Conservation (phyloP, 2,888 invertebrate genomes). For the Teleiodes luculella region DNA sequence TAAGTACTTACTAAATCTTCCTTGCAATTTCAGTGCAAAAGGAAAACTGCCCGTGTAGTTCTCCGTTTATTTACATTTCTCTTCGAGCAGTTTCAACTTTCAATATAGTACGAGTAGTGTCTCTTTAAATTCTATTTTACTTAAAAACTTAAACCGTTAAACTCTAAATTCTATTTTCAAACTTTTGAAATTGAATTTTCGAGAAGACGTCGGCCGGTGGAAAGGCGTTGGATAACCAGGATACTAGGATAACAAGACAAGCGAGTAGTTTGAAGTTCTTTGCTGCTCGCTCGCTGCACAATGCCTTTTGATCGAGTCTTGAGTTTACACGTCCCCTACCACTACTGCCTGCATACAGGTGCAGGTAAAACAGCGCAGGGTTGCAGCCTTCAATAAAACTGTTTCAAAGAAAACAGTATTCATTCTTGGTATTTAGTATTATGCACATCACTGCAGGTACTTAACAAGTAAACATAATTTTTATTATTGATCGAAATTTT, state of each 20-base stretch:
- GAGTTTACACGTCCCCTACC: constrained; percentile 2
- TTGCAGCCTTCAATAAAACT: not conserved
- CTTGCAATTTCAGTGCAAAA: too few relatives aligned
- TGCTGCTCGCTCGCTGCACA: constrained; percentile 19
- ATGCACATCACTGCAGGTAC: too few relatives aligned
- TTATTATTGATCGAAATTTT: too few relatives aligned
- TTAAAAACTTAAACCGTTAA: constrained; percentile 1
- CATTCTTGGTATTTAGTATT: too few relatives aligned
- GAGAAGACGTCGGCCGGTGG: not conserved
- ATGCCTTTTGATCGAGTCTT: constrained; percentile 22
- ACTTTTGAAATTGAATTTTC: constrained; percentile 2
- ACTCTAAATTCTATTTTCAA: not conserved
- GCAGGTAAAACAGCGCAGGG: constrained; percentile 5
- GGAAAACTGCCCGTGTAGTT: too few relatives aligned
- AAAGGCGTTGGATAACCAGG: constrained; percentile 9
- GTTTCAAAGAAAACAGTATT: too few relatives aligned
- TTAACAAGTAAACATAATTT: too few relatives aligned
- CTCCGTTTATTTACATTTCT: not conserved
- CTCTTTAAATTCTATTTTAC: not conserved
- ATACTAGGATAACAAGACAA: constrained; percentile 6
- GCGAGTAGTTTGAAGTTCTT: constrained; percentile 1
- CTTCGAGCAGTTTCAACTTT: not conserved
- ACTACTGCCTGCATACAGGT: not conserved
- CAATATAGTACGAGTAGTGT: not conserved
- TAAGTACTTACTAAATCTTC: too few relatives aligned